Evolutionary conservation across 2,888 invertebrate genomes (phyloP).

Genomic region (Thera obeliscata): DNA sequence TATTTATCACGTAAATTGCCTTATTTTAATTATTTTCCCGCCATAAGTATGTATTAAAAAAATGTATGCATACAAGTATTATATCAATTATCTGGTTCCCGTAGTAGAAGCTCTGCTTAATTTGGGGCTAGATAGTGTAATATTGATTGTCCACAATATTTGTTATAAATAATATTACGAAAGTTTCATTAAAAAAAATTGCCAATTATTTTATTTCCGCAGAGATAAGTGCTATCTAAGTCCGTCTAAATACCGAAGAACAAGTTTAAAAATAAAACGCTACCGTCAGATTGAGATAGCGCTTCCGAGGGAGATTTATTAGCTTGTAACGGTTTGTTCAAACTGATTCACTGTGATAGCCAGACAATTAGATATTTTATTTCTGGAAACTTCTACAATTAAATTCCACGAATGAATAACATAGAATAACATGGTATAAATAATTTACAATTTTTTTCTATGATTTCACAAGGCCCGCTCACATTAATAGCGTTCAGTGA

Average conservation of each 20-base stretch:
- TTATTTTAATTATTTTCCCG: no score
- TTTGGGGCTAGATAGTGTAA: no score
- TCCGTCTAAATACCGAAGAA: constrained; percentile 27
- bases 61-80: no score
- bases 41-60: no score
- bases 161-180: neutral
- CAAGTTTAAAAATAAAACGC: constrained; percentile 52
- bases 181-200: neutral
- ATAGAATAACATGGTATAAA: no score
- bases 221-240: constrained; percentile 8
- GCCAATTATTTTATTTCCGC: neutral
- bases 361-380: constrained; percentile 28
- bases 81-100: no score
- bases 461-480: no score
- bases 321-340: constrained; percentile 48
- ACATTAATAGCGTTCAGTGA: no score
- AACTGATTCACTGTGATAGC: constrained; percentile 22
- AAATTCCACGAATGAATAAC: neutral
- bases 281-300: constrained; percentile 51
- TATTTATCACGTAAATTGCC: no score
- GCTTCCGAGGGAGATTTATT: constrained; percentile 53
- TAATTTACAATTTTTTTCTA: no score
- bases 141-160: no score
- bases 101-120: no score
- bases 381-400: constrained; percentile 11